Conservation (phyloP, 2,113 vertebrate genomes). For the Physeter macrocephalus region DNA sequence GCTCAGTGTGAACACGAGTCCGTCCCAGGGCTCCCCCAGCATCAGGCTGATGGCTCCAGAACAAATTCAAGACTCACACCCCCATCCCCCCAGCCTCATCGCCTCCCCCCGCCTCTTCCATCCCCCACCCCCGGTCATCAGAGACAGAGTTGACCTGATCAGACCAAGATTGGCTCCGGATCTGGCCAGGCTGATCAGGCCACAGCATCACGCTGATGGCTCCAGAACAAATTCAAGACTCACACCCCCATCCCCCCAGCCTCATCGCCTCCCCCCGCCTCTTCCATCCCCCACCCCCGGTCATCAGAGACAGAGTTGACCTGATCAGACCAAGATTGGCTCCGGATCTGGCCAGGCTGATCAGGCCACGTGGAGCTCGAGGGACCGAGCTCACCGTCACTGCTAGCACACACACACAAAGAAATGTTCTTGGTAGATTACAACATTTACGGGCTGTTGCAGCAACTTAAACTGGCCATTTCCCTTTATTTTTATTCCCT, state of each 20-base stretch:
- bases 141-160: too few relatives aligned
- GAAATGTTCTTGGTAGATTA: not conserved
- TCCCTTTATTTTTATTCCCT: not conserved
- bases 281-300: not conserved
- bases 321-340: not conserved
- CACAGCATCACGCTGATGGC: too few relatives aligned
- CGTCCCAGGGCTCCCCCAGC: not conserved
- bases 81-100: too few relatives aligned
- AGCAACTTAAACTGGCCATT: not conserved
- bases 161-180: too few relatives aligned
- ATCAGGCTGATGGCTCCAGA: not conserved
- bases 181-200: too few relatives aligned
- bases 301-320: not conserved
- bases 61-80: not conserved
- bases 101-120: too few relatives aligned
- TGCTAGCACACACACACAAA: not conserved
- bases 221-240: too few relatives aligned
- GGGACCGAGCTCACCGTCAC: not conserved
- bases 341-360: not conserved
- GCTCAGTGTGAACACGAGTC: too few relatives aligned
- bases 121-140: too few relatives aligned
- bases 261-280: too few relatives aligned
- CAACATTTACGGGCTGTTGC: not conserved
- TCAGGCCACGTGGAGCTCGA: not conserved
- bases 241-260: too few relatives aligned